These are phyloP conservation scores for Eupleurogrammus muticus DNA, from an alignment of 2,797 vertebrate genomes.

Conservation along the genomic window DNA sequence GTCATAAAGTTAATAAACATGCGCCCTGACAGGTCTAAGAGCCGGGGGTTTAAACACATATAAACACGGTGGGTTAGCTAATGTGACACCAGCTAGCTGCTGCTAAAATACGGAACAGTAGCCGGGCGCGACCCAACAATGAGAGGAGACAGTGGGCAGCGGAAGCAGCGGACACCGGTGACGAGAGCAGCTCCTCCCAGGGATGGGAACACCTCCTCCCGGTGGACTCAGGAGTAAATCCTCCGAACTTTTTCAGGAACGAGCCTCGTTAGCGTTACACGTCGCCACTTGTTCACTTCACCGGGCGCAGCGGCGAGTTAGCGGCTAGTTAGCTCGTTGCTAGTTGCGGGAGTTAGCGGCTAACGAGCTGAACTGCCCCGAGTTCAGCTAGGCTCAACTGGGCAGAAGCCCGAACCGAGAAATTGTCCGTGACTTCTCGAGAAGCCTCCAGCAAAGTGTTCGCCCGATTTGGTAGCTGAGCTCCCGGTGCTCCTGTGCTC, in stretches of 20 bases:
- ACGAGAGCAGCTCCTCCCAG: not conserved
- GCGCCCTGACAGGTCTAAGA: not conserved
- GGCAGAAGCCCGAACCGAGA: slow-evolving; percentile 9
- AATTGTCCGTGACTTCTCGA: slow-evolving; percentile 1
- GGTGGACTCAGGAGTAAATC: no score
- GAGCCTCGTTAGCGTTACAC: slow-evolving; percentile 36
- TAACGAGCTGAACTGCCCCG: slow-evolving; percentile 14
- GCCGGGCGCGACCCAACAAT: no score
- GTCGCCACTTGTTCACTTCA: slow-evolving; percentile 54
- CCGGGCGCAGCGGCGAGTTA: slow-evolving; percentile 38
- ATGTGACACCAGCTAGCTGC: slow-evolving; percentile 44
- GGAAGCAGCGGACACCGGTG: not conserved
- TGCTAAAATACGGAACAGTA: no score
- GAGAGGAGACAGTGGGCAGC: not conserved
- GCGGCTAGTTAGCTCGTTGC: slow-evolving; percentile 48
- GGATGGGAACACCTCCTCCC: no score
- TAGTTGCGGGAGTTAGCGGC: slow-evolving; percentile 21
- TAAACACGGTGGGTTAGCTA: slow-evolving; percentile 40
- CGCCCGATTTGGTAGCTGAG: not conserved
- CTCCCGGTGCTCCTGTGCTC: no score
- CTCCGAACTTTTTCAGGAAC: slow-evolving; percentile 11
- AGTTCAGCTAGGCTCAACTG: slow-evolving; percentile 33
- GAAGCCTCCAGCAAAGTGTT: not conserved
- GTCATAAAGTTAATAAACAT: not conserved
- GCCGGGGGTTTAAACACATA: not conserved